A percentile compares a stretch with the other conserved stretches of the same genome.
These are phyloP conservation scores for Nesoenas mayeri DNA, from an alignment of 2,113 vertebrate genomes.

Conservation along the genomic window DNA sequence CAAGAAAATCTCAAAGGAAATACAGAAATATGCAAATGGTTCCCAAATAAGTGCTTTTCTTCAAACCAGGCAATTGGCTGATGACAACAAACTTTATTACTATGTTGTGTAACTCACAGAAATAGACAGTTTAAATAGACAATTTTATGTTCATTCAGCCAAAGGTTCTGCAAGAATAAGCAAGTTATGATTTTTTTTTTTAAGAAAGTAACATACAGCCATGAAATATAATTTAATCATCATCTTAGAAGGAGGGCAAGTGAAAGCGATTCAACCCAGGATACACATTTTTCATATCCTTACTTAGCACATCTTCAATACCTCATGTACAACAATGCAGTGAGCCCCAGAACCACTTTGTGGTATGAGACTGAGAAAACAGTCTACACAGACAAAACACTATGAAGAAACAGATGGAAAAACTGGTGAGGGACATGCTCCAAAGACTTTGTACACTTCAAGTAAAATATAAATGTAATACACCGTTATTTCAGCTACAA, in stretches of 20 bases:
- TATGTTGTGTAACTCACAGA: neutral
- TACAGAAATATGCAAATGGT: neutral
- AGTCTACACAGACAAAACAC: neutral
- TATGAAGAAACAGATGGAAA: neutral
- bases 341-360: neutral
- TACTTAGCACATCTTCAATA: neutral
- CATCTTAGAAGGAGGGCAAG: neutral
- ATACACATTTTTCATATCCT: neutral
- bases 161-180: neutral
- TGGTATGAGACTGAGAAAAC: neutral
- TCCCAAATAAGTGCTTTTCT: neutral
- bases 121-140: neutral
- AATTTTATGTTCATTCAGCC: neutral
- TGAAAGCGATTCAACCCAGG: neutral
- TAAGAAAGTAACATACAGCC: neutral
- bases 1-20: neutral
- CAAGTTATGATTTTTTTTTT: neutral
- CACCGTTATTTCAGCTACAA: neutral
- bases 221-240: neutral
- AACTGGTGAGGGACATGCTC: neutral
- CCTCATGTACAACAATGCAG: neutral
- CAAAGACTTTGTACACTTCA: neutral
- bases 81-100: neutral
- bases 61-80: neutral
- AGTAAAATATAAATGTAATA: conserved; percentile 4